Conservation (phyloP, 1,140 invertebrate species). For the Spodoptera frugiperda region DNA sequence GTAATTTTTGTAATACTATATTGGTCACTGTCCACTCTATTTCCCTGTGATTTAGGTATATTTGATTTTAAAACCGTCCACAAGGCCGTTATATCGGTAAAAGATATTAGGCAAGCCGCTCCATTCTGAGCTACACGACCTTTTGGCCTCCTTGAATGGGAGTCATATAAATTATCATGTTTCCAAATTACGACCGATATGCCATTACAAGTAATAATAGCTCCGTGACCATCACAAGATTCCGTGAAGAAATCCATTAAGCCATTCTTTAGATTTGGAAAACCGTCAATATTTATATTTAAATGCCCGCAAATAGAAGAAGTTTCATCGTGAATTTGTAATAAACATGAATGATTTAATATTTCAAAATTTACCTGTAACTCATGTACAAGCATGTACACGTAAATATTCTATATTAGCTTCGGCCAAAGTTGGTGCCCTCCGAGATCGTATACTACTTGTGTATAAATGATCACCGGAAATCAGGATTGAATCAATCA, state of each 20-base stretch:
- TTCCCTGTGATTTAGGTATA: slow-evolving; percentile 7
- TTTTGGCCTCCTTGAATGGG: slow-evolving; percentile 1
- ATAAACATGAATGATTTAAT: neutral
- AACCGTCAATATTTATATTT: neutral
- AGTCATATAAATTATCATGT: neutral
- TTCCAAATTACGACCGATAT: neutral
- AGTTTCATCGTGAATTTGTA: slow-evolving; percentile 6
- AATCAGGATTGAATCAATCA: too few species aligned
- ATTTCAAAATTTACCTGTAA: neutral
- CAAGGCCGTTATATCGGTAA: neutral
- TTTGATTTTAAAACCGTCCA: slow-evolving; percentile 2
- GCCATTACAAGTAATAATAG: neutral
- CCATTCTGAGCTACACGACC: slow-evolving; percentile 1
- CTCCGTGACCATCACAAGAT: neutral
- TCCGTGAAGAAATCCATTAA: neutral
- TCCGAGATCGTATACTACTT: too few species aligned
- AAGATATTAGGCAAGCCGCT: neutral
- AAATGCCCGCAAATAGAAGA: neutral
- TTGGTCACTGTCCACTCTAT: neutral
- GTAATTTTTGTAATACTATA: neutral
- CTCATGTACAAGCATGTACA: neutral
- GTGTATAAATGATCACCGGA: too few species aligned
- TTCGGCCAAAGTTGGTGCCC: neutral
- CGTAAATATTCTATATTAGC: slow-evolving; percentile 13
- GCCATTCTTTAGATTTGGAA: neutral